phyloP scores from a whole-genome alignment of 2,113 vertebrate genomes.

The Muntiacus muntjak region DNA sequence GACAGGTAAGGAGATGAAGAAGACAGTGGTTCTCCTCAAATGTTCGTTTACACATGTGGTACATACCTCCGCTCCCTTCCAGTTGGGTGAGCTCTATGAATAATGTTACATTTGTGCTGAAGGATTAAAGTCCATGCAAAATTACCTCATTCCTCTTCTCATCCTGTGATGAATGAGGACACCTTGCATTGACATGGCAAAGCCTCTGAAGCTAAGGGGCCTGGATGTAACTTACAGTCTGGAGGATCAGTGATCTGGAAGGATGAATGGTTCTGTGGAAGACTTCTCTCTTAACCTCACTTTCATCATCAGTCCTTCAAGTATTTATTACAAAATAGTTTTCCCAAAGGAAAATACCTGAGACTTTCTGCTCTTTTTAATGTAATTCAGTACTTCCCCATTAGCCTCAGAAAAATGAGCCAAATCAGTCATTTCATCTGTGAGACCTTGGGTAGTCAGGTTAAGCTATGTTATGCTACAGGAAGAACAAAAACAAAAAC shows the following conservation, averaged over 20 bases:
- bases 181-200: too few relatives aligned
- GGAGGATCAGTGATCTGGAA: background rate
- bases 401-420: background rate
- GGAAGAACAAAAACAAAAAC: background rate
- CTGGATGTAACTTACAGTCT: background rate
- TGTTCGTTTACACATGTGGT: background rate
- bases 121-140: background rate
- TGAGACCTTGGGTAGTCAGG: background rate
- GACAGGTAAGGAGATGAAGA: background rate
- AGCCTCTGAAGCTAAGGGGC: background rate
- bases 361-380: background rate
- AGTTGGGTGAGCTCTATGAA: background rate
- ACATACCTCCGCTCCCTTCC: accelerated
- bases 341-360: background rate
- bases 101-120: background rate
- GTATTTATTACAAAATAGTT: background rate
- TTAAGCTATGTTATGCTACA: background rate
- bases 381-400: background rate
- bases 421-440: background rate
- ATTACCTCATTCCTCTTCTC: background rate
- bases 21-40: background rate
- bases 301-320: background rate
- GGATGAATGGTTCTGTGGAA: background rate
- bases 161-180: background rate
- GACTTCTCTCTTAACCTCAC: background rate